Percentiles rank a stretch among this genome's conserved stretches.
Evolutionary conservation across 2,113 vertebrate genomes (phyloP).

Genomic region (Calyptommatus sinebrachiatus): DNA sequence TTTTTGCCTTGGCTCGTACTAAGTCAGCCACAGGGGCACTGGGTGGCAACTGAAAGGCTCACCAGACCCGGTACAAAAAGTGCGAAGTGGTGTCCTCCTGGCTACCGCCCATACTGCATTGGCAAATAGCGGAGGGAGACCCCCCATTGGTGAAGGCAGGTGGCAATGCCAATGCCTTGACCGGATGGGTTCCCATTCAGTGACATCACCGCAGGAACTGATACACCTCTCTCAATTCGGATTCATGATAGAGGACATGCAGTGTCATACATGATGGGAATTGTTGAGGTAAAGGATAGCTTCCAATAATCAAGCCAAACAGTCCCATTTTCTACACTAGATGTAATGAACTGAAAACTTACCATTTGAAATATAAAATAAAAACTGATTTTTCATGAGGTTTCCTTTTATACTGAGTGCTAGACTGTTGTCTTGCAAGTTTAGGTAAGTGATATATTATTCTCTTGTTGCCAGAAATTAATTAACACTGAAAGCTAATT

Average conservation of each 20-base stretch:
- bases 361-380: background rate
- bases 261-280: background rate
- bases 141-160: no score
- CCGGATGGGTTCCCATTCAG: no score
- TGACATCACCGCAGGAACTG: no score
- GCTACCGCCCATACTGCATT: no score
- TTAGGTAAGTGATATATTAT: conserved; percentile 3
- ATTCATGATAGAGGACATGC: background rate
- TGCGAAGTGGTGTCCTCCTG: no score
- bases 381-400: conserved; percentile 1
- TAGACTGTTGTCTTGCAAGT: conserved; percentile 5
- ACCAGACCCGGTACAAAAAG: no score
- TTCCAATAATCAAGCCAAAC: background rate
- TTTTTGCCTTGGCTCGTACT: no score
- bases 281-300: background rate
- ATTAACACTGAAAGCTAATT: conserved; percentile 29
- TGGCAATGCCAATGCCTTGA: no score
- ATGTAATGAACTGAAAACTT: background rate
- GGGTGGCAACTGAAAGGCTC: no score
- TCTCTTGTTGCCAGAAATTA: background rate
- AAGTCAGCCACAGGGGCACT: no score
- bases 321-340: background rate
- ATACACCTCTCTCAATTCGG: no score
- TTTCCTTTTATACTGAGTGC: background rate
- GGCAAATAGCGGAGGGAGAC: no score